A percentile compares a stretch with the other conserved stretches of the same genome.
Conservation (phyloP, 2,113 vertebrate species). For the Spea multiplicata region DNA sequence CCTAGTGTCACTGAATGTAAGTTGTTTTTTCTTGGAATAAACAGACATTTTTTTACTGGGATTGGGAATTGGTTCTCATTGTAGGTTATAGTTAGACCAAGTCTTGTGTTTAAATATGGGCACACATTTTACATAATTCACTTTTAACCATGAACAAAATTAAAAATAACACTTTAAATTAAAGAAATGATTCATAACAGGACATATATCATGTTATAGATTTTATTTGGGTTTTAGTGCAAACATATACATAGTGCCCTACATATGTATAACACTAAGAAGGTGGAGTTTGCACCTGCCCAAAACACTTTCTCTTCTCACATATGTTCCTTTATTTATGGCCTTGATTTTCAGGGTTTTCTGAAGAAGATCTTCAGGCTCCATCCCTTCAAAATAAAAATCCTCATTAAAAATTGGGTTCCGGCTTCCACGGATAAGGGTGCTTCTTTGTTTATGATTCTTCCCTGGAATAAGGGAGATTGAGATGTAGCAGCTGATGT, state of each 20-base stretch:
- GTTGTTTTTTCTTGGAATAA: too few species aligned
- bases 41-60: too few species aligned
- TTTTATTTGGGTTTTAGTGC: background rate
- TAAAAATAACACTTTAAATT: background rate
- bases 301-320: slow-evolving; percentile 65
- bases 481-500: slow-evolving; percentile 78
- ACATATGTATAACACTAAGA: slow-evolving; percentile 52
- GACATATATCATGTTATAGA: background rate
- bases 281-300: slow-evolving; percentile 58
- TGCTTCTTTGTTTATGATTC: slow-evolving; percentile 72
- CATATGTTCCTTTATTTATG: slow-evolving; percentile 73
- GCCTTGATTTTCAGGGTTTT: slow-evolving; percentile 78
- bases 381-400: slow-evolving; percentile 78
- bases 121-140: background rate
- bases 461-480: slow-evolving; percentile 69
- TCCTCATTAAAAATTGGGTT: slow-evolving; percentile 78
- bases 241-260: slow-evolving; percentile 5
- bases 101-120: too few species aligned
- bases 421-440: slow-evolving; percentile 71
- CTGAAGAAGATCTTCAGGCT: slow-evolving; percentile 69
- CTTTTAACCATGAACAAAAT: background rate
- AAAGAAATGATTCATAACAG: background rate
- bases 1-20: too few species aligned
- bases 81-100: too few species aligned
- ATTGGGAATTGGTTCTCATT: too few species aligned